These are phyloP conservation scores for Gymnocypris eckloni DNA, from an alignment of 2,797 vertebrate genomes.

Conservation along the genomic window DNA sequence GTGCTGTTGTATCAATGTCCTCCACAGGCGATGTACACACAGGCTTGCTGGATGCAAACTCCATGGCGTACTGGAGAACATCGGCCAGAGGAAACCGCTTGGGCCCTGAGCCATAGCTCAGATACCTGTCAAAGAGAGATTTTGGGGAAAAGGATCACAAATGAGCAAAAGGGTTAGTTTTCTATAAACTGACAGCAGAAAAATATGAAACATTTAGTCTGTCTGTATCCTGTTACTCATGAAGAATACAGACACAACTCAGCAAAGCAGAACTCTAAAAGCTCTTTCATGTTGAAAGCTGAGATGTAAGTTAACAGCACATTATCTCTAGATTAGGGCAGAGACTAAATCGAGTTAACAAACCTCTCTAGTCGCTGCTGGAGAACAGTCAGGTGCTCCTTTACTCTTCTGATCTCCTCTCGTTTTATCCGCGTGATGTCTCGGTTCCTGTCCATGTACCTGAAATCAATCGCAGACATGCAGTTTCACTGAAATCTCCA, in stretches of 20 bases:
- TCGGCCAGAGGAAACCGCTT: slow-evolving; percentile 98
- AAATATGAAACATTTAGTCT: slow-evolving; percentile 3
- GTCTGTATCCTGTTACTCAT: not conserved
- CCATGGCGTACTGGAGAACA: slow-evolving; percentile 97
- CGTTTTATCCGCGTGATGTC: slow-evolving; percentile 96
- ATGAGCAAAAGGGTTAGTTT: not conserved
- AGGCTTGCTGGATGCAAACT: slow-evolving; percentile 98
- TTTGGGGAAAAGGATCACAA: slow-evolving; percentile 33
- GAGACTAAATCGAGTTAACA: not conserved
- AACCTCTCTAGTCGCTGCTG: slow-evolving; percentile 98
- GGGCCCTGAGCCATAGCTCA: slow-evolving; percentile 98
- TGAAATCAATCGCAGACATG: slow-evolving; percentile 60
- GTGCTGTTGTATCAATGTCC: slow-evolving; percentile 88
- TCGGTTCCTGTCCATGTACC: slow-evolving; percentile 98
- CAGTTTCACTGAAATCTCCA: not conserved
- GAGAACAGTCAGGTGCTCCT: slow-evolving; percentile 94
- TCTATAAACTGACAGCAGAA: not conserved
- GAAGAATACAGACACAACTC: not conserved
- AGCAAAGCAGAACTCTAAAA: not conserved
- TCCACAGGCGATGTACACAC: slow-evolving; percentile 95
- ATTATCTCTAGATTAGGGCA: not conserved
- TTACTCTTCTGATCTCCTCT: slow-evolving; percentile 97
- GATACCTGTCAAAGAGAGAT: slow-evolving; percentile 82
- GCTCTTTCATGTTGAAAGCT: not conserved
- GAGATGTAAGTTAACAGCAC: not conserved